Base-by-base conservation (phyloP, 2,113 vertebrate genomes). In the Lanius ludovicianus region DNA sequence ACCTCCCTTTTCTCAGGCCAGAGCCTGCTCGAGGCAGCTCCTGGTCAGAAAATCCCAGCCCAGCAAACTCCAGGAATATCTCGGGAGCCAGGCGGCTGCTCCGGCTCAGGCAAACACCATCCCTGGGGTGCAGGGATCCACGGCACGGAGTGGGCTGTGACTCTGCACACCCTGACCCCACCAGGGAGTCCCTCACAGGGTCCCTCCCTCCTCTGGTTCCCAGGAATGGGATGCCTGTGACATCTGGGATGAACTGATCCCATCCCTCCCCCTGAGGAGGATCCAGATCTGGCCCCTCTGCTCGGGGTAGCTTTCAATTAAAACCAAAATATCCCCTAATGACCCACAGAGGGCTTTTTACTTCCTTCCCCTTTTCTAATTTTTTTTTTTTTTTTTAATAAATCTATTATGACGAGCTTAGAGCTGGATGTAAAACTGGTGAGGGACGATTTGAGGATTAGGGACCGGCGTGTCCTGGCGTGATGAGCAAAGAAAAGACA, bases 321-420 rank as follows among this genome's bases (percentile, higher is more conserved):
- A 90, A 96, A 42, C 56, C 52, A 39, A 93, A 90, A 90, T 47
- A 93, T n/a, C 83, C 90, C 7, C 17, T 87, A 93, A 95, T 87
- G 84, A 92, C 68, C 52, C 84, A 39, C 82, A 17, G 82, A 85
- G 50, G 57, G 50, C 30, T 2, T 63, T 89, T 73, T 85, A 85
- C 78, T 79, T 68, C 91, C 62, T 90, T 75, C 56, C 8, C 6
- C 8, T 6, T 30, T 46, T 44, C 30, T 11, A 3, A 31, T 47
- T 28, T 46, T 46, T 46, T 44, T 13, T 13, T 52, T 76, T 42
- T 75, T 59, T 63, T 18, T 3, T 4, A 2, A 91, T 84, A 84
- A 89, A 94, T 92, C 75, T 47, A 76, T 95, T 88, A 79, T 8
- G 75, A 96, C n/a, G 59, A 77, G 94, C 94, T 95, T 94, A 89